A percentile compares a stretch with the other conserved stretches of the same genome.
Conservation (phyloP, 1,140 invertebrate species). For the Dendrolimus kikuchii region DNA sequence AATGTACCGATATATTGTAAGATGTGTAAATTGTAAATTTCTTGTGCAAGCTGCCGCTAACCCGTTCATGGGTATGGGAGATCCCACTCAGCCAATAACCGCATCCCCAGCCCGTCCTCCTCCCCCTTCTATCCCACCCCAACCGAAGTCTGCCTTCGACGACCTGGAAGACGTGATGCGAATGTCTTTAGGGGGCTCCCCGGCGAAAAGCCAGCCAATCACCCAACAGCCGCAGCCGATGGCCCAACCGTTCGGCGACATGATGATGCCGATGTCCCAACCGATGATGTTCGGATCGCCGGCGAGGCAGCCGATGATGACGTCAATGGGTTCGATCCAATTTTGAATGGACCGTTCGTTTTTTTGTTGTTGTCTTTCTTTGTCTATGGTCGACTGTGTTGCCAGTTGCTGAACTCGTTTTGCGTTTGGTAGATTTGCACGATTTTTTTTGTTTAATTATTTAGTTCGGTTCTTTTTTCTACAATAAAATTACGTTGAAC, state of each 20-base stretch:
- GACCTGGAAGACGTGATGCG: slow-evolving; percentile 81
- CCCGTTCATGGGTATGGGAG: slow-evolving; percentile 71
- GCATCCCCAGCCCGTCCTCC: slow-evolving; percentile 67
- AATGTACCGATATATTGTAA: background rate
- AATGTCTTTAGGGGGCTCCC: slow-evolving; percentile 78
- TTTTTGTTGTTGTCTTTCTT: slow-evolving; percentile 21
- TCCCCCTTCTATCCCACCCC: slow-evolving; percentile 47
- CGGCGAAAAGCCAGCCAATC: slow-evolving; percentile 70
- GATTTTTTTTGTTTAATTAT: slow-evolving; percentile 10
- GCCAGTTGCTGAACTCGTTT: slow-evolving; percentile 14
- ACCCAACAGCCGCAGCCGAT: slow-evolving; percentile 62
- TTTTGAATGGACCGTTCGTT: slow-evolving; percentile 31
- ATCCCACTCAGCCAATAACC: slow-evolving; percentile 68
- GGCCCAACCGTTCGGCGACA: slow-evolving; percentile 53
- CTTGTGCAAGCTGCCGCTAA: slow-evolving; percentile 78
- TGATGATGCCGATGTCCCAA: slow-evolving; percentile 43
- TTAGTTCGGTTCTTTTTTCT: no score
- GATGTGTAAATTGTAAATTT: slow-evolving; percentile 20
- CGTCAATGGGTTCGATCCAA: slow-evolving; percentile 63
- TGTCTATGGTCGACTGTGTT: slow-evolving; percentile 17
- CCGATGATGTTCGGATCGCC: slow-evolving; percentile 75
- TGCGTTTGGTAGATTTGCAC: slow-evolving; percentile 16
- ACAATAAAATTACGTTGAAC: no score
- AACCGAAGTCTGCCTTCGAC: slow-evolving; percentile 78
- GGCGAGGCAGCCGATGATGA: slow-evolving; percentile 73